A percentile compares a stretch with the other conserved stretches of the same genome.
Evolutionary conservation across 2,113 vertebrate species (phyloP).

Genomic region (Silurus glanis): DNA sequence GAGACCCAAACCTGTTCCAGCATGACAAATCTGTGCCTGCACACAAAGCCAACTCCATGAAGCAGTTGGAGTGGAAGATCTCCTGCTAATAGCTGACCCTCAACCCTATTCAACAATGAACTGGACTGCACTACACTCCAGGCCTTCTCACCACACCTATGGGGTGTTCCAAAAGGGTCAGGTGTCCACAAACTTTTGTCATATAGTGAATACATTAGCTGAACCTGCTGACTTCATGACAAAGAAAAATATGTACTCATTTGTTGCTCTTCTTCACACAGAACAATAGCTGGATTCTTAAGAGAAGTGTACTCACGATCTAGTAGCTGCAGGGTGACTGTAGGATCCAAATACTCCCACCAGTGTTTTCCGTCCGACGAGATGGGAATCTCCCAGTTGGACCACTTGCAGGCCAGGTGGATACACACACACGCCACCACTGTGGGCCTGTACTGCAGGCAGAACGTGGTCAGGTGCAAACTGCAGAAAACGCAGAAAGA

Average conservation of each 20-base stretch:
- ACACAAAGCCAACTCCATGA: too few species aligned
- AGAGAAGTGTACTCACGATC: slow-evolving; percentile 76
- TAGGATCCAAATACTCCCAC: slow-evolving; percentile 98
- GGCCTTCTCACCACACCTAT: too few species aligned
- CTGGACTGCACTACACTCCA: too few species aligned
- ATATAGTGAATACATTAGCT: too few species aligned
- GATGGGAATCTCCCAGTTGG: slow-evolving; percentile 99
- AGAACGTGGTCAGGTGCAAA: slow-evolving; percentile 98
- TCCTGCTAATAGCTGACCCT: too few species aligned
- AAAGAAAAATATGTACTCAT: background rate
- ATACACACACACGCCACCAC: slow-evolving; percentile 98
- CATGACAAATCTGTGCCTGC: too few species aligned
- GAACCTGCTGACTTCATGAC: too few species aligned
- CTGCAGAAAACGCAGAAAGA: slow-evolving; percentile 68
- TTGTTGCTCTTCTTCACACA: background rate
- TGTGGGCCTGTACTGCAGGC: slow-evolving; percentile 96
- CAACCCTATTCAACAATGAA: too few species aligned
- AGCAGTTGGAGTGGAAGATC: too few species aligned
- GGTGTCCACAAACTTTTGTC: too few species aligned
- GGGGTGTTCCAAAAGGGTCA: too few species aligned
- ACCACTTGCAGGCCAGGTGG: slow-evolving; percentile 99
- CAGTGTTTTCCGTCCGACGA: slow-evolving; percentile 97
- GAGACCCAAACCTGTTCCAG: too few species aligned
- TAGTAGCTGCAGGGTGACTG: slow-evolving; percentile 90
- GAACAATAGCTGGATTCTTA: background rate